Evolutionary conservation across 2,797 vertebrate genomes (phyloP).

Genomic region (Macropus fuliginosus): DNA sequence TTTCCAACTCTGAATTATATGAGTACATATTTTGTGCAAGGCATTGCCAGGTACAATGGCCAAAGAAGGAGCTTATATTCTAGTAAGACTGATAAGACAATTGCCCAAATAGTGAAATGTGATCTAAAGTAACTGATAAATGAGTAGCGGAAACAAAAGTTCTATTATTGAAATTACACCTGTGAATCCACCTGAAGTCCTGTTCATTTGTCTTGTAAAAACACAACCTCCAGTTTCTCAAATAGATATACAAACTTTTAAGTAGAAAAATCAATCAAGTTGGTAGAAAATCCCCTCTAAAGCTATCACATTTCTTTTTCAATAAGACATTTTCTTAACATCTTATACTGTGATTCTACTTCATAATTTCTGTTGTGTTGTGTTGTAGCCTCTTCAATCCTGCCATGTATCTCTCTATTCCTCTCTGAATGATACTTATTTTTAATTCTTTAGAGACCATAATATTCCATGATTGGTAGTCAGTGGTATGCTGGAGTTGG

Average conservation of each 20-base stretch:
- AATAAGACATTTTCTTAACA: background rate
- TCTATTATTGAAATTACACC: background rate
- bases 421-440: background rate
- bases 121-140: background rate
- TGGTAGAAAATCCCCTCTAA: background rate
- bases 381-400: background rate
- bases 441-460: no score
- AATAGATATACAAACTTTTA: background rate
- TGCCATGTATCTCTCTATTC: background rate
- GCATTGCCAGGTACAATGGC: background rate
- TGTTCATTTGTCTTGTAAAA: background rate
- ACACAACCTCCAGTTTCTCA: background rate
- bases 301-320: background rate
- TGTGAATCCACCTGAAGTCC: background rate
- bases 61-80: background rate
- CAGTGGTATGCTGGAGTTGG: background rate
- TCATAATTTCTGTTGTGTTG: background rate
- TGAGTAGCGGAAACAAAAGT: background rate
- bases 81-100: background rate
- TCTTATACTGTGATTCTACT: no score
- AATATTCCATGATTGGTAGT: background rate
- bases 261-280: background rate
- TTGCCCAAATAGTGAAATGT: background rate
- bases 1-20: background rate
- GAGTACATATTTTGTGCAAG: background rate